Evolutionary conservation across 1,140 invertebrate species (phyloP), one percentile per base, ranked within the genome.

Genomic region (Brachionus calyciflorus): DNA sequence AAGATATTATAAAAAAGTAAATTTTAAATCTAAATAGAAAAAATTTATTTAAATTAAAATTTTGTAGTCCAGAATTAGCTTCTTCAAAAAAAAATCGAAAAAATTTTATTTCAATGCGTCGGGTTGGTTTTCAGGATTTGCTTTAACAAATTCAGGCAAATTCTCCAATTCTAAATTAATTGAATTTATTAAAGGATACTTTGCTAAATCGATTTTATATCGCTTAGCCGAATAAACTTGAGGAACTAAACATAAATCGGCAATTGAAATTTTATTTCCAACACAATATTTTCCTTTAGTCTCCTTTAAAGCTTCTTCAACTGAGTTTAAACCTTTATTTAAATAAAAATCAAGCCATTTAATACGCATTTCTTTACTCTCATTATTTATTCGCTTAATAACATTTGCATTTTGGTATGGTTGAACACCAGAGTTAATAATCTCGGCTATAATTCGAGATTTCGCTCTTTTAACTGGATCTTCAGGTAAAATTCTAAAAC

Each of bases 341-440:
- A 98, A 95, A 90, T 91, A 96, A 83, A 93, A 91, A 79, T 92
- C 90, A 1, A 91, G 92, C 94, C 94, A 98, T 78, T 85, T 82
- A 12, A 79, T 77, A 24, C 82, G 81, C 33, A 80, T 81, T 33
- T 80, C 78, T 51, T 46, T 65, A 10, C 78, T 81, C 26, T n/a
- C n/a, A n/a, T n/a, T n/a, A n/a, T n/a, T n/a, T n/a, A n/a, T n/a
- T n/a, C n/a, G n/a, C n/a, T n/a, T n/a, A n/a, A n/a, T n/a, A n/a
- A n/a, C n/a, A n/a, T n/a, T n/a, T n/a, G 95, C 84, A 86, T 98
- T 98, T 84, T 98, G 95, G 30, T 98, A 84, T 0, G 96, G 96
- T 84, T 98, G 94, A 81, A 96, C 96, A 49, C 93, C 93, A 57
- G 92, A 92, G 48, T 89, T 90, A 80, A 98, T 94, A 0, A 93